Conservation (phyloP, 2,888 invertebrate genomes). For the Cheilosia impressa region DNA sequence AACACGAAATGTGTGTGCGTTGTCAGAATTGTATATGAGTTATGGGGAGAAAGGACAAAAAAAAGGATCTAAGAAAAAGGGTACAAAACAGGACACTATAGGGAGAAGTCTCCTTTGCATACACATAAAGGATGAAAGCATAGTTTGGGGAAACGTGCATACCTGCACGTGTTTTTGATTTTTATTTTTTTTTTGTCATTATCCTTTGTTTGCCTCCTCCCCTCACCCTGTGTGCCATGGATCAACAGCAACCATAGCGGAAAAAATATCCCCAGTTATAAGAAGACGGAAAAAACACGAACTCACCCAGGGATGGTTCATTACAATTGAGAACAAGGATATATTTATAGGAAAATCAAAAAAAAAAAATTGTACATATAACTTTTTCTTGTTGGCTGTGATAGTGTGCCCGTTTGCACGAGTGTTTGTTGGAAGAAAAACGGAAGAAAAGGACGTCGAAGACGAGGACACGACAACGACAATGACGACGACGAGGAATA, state of each 20-base stretch:
- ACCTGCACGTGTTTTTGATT: conserved; percentile 15
- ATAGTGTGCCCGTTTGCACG: conserved; percentile 35
- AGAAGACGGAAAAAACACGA: background rate
- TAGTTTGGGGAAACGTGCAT: conserved; percentile 7
- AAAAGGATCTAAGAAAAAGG: conserved; percentile 9
- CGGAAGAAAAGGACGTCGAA: conserved; percentile 39
- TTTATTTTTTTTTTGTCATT: background rate
- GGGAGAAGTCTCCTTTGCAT: conserved; percentile 12
- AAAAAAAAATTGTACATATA: conserved; percentile 6
- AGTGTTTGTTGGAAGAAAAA: conserved; percentile 57
- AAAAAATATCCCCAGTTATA: background rate
- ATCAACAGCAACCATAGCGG: background rate
- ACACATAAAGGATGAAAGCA: background rate
- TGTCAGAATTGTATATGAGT: conserved; percentile 19
- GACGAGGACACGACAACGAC: conserved; percentile 33
- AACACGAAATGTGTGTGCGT: conserved; percentile 3
- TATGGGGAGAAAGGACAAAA: background rate
- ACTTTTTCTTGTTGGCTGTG: conserved; percentile 40
- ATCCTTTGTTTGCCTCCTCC: conserved; percentile 2
- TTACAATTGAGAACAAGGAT: conserved; percentile 41
- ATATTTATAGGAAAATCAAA: conserved; percentile 6
- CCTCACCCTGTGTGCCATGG: background rate
- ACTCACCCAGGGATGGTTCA: conserved; percentile 41
- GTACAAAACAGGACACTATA: conserved; percentile 32
- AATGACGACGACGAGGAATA: conserved; percentile 13